A percentile compares a stretch with the other conserved stretches of the same genome.
Conservation (phyloP, 1,140 invertebrate genomes). For the Drosophila orena region DNA sequence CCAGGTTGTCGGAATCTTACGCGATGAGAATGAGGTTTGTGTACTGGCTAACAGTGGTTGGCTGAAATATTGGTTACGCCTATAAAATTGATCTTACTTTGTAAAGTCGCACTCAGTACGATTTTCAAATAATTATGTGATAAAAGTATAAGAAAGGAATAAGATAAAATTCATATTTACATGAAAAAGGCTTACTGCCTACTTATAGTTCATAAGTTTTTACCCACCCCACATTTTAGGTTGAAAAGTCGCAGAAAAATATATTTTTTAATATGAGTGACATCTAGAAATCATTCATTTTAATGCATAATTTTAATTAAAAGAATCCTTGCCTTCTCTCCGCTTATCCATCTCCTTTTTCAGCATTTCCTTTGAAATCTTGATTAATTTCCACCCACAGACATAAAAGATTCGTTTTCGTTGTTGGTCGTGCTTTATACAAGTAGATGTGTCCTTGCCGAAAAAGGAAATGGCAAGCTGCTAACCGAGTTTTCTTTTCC, state of each 20-base stretch:
- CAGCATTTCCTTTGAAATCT: slow-evolving; percentile 33
- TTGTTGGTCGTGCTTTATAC: slow-evolving; percentile 31
- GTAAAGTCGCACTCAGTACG: no score
- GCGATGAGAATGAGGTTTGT: slow-evolving; percentile 85
- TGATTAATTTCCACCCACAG: slow-evolving; percentile 49
- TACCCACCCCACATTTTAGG: no score
- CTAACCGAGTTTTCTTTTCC: slow-evolving; percentile 26
- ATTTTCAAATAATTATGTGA: no score
- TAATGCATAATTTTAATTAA: slow-evolving; percentile 50
- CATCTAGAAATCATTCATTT: slow-evolving; percentile 1
- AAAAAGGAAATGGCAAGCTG: slow-evolving; percentile 17
- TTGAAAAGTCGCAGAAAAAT: not conserved
- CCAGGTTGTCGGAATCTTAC: slow-evolving; percentile 83
- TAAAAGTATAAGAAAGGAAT: no score
- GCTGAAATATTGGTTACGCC: not conserved
- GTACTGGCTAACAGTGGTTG: slow-evolving; percentile 44
- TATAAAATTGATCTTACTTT: no score
- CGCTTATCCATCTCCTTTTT: slow-evolving; percentile 2
- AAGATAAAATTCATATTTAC: no score
- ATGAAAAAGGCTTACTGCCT: no score
- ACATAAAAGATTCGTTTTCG: slow-evolving; percentile 38
- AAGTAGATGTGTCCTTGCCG: slow-evolving; percentile 35
- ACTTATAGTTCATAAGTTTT: not conserved
- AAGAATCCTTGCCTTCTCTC: not conserved
- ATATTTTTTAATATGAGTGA: not conserved